Conservation (phyloP, 2,888 invertebrate genomes). For the Herminia tarsipennalis region DNA sequence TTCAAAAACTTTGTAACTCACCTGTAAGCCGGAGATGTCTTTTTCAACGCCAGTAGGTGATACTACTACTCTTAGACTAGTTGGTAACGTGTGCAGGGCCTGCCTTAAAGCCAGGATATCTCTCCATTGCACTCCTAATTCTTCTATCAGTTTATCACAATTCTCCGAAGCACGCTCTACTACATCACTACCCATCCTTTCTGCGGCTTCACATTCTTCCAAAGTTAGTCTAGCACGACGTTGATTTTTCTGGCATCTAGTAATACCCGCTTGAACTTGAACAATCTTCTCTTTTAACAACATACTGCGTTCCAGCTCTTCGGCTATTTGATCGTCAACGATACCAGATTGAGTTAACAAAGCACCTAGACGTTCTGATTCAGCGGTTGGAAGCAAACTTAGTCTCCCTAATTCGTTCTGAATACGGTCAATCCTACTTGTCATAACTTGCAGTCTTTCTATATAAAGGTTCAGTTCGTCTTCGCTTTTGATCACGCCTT, state of each 20-base stretch:
- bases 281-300: slow-evolving; percentile 91
- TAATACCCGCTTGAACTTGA: slow-evolving; percentile 90
- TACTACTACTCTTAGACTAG: slow-evolving; percentile 90
- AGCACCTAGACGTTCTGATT: slow-evolving; percentile 91
- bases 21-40: slow-evolving; percentile 88
- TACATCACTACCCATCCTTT: slow-evolving; percentile 90
- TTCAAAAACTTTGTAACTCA: slow-evolving; percentile 33
- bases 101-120: slow-evolving; percentile 91
- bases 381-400: slow-evolving; percentile 89
- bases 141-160: slow-evolving; percentile 89
- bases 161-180: slow-evolving; percentile 91
- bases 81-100: slow-evolving; percentile 91
- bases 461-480: slow-evolving; percentile 93
- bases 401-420: slow-evolving; percentile 92
- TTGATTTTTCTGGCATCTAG: slow-evolving; percentile 88
- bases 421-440: slow-evolving; percentile 90
- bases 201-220: slow-evolving; percentile 90
- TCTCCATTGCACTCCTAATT: slow-evolving; percentile 90
- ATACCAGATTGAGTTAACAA: slow-evolving; percentile 89
- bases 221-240: slow-evolving; percentile 87
- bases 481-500: slow-evolving; percentile 92
- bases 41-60: slow-evolving; percentile 91
- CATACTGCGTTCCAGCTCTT: slow-evolving; percentile 91
- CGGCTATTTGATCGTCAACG: slow-evolving; percentile 89
- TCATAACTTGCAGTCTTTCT: slow-evolving; percentile 92